Percentiles rank a stretch among this genome's conserved stretches.
Conservation (phyloP, 2,113 vertebrate genomes). For the Ursus arctos region DNA sequence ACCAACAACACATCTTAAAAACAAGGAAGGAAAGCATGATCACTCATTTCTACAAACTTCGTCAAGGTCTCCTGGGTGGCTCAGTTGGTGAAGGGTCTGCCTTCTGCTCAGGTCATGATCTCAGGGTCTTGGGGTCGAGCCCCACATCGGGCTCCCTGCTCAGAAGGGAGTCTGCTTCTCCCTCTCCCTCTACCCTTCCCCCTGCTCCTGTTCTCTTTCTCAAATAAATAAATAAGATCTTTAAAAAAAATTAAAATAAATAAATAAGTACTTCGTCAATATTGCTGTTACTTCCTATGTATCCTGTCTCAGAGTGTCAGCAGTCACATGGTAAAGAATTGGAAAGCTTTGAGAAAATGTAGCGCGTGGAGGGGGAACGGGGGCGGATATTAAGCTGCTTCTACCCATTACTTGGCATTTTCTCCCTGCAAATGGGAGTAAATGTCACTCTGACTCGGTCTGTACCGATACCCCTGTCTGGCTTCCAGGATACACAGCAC, state of each 20-base stretch:
- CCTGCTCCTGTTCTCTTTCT: background rate
- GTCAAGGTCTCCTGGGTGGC: background rate
- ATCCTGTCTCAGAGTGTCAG: background rate
- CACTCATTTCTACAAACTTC: background rate
- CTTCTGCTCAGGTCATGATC: background rate
- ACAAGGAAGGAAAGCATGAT: background rate
- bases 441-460: background rate
- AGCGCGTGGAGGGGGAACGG: background rate
- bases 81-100: background rate
- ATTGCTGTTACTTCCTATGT: background rate
- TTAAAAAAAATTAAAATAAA: background rate
- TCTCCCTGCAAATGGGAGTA: background rate
- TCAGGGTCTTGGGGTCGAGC: background rate
- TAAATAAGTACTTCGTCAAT: background rate
- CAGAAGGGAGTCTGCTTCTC: background rate
- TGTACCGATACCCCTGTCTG: background rate
- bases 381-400: background rate
- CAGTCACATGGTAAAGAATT: background rate
- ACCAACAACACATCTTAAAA: background rate
- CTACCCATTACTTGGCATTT: background rate
- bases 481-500: background rate
- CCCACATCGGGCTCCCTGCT: background rate
- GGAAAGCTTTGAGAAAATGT: background rate
- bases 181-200: too few relatives aligned
- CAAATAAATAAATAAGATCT: background rate